Base-by-base conservation (phyloP, 2,888 invertebrate species). In the Leptinotarsa haldemani region DNA sequence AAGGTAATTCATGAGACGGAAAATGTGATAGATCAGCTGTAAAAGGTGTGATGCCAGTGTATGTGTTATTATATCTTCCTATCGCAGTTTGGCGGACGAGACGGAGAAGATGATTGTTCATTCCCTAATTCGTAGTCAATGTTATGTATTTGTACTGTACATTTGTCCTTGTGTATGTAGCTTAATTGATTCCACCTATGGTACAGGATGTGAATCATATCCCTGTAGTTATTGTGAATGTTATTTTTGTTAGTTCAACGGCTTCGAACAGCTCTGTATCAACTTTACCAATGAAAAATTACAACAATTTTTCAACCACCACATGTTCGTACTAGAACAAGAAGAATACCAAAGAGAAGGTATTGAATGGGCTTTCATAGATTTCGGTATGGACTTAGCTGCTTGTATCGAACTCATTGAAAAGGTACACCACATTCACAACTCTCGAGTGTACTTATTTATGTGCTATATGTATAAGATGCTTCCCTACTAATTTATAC, bases 291-390 rank as follows among this genome's bases (percentile, higher is more conserved):
- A 96, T 89, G 96, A 96, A 91, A 94, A 95, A 88, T 91, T 96
- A 85, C 96, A 96, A 90, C 96, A 96, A 90, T 96, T 96, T 92
- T 96, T 96, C 93, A 96, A 96, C 89, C 95, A 96, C 88, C 94
- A 96, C 91, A 96, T 96, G 96, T 96, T 96, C 89, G 95, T 96
- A 82, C 91, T 96, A 87, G 96, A 96, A 90, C 96, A 96, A 92
- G 96, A 96, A 90, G 95, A 96, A 88, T 96, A 96, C 90, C 93
- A 95, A 88, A 92, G 92, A 83, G 96, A 96, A 90, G 95, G 95
- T 87, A 95, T 96, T 90, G 92, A 94, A 87, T 96, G 96, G 96
- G 93, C 93, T 86, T 96, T 96, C 90, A 96, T 96, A 89, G 96
- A 96, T 91, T 96, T 96, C 89, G 96, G 96, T 89, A 94, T 96